A percentile compares a stretch with the other conserved stretches of the same genome.
phyloP scores from a whole-genome alignment of 1,140 invertebrate species.

The Drosophila fuyamai region DNA sequence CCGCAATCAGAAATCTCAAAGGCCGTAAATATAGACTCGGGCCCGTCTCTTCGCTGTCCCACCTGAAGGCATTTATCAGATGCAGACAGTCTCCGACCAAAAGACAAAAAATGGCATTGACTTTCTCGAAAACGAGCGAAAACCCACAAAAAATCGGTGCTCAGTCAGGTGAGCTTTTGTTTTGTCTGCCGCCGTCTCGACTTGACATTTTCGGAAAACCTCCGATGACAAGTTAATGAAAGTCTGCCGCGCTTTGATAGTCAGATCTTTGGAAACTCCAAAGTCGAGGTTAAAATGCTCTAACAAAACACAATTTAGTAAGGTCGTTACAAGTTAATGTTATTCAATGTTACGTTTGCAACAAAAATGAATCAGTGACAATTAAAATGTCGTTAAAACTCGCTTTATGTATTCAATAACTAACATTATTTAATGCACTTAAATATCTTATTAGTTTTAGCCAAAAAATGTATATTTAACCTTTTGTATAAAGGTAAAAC shows the following conservation, averaged over 20 bases:
- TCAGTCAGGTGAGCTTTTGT: conserved; percentile 57
- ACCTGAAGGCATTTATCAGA: conserved; percentile 75
- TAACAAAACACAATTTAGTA: neutral
- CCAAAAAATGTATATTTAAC: too few species aligned
- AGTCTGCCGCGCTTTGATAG: conserved; percentile 54
- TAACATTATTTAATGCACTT: too few species aligned
- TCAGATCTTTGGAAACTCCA: conserved; percentile 4
- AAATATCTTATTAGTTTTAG: too few species aligned
- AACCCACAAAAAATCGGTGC: conserved; percentile 22
- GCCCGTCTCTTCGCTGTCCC: conserved; percentile 25
- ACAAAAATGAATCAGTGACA: too few species aligned
- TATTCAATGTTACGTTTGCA: too few species aligned
- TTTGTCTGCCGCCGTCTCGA: conserved; percentile 53
- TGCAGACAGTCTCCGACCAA: conserved; percentile 55
- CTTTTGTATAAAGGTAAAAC: too few species aligned
- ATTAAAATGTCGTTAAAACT: too few species aligned
- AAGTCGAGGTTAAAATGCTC: conserved; percentile 15
- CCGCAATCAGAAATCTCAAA: conserved; percentile 57
- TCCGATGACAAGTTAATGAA: conserved; percentile 77
- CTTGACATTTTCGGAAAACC: conserved; percentile 62
- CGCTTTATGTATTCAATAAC: too few species aligned
- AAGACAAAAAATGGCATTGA: conserved; percentile 41
- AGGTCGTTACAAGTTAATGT: too few species aligned
- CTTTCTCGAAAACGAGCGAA: conserved; percentile 27
- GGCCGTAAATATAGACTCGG: conserved; percentile 66